phyloP scores from a whole-genome alignment of 2,888 invertebrate genomes.

The Danaus chrysippus region DNA sequence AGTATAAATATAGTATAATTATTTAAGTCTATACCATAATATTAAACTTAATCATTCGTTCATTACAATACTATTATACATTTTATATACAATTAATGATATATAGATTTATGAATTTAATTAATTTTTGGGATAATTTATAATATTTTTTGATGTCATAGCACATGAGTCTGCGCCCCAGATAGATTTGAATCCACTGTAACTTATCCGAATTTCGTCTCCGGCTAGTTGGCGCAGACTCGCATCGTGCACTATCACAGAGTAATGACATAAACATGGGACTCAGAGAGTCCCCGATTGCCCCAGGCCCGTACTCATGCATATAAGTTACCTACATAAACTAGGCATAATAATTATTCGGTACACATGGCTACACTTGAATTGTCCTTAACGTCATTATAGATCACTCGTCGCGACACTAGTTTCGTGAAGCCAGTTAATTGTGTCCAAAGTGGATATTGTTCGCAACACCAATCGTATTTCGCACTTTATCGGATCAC shows the following conservation, averaged over 20 bases:
- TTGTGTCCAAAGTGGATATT: conserved; percentile 65
- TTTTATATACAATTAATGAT: conserved; percentile 70
- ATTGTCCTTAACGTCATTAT: conserved; percentile 57
- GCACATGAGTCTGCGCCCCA: conserved; percentile 63
- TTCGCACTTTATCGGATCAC: conserved; percentile 31
- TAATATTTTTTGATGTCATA: conserved; percentile 73
- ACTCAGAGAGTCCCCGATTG: conserved; percentile 69
- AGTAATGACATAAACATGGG: conserved; percentile 76
- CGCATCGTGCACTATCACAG: conserved; percentile 75
- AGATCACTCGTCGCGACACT: conserved; percentile 41
- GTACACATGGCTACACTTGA: conserved; percentile 68
- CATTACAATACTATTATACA: conserved; percentile 68
- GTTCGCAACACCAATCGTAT: conserved; percentile 27
- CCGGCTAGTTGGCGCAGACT: conserved; percentile 53
- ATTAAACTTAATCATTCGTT: conserved; percentile 56
- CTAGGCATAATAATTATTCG: conserved; percentile 66
- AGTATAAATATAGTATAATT: conserved; percentile 39
- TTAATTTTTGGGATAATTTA: conserved; percentile 79
- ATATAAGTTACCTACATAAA: conserved; percentile 72
- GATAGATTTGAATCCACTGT: conserved; percentile 38
- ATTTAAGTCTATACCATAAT: conserved; percentile 45
- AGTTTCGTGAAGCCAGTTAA: conserved; percentile 37
- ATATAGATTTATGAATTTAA: conserved; percentile 73
- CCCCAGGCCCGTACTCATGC: conserved; percentile 76
- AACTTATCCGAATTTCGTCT: conserved; percentile 35